A percentile compares a stretch with the other conserved stretches of the same genome.
These are phyloP conservation scores for Varecia variegata DNA, from an alignment of 2,797 vertebrate species.

Conservation along the genomic window DNA sequence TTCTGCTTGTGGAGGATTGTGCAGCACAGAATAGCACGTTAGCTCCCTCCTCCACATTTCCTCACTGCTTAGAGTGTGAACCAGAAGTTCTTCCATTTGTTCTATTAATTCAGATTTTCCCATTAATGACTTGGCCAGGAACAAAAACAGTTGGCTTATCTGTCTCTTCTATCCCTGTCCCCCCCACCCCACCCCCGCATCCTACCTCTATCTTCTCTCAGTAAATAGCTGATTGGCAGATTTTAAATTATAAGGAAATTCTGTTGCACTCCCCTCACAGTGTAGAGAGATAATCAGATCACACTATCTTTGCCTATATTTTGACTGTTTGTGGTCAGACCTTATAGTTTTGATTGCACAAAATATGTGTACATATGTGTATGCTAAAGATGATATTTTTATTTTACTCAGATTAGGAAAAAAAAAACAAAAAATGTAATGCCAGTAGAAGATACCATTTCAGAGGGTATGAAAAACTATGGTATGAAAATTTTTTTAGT, in stretches of 20 bases:
- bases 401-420: not conserved
- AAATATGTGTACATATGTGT: not conserved
- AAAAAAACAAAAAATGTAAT: not conserved
- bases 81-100: not conserved
- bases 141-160: not conserved
- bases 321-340: not conserved
- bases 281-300: not conserved
- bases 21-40: not conserved
- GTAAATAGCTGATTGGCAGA: not conserved
- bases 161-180: not conserved
- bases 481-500: not conserved
- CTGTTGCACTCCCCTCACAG: not conserved
- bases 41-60: not conserved
- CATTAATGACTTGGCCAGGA: not conserved
- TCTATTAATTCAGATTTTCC: not conserved
- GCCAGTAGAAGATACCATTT: not conserved
- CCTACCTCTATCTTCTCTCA: constrained; percentile 17
- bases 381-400: constrained; percentile 6
- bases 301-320: not conserved
- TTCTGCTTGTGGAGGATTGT: not conserved
- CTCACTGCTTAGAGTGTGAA: not conserved
- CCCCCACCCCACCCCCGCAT: too few species aligned
- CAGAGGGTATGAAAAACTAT: not conserved
- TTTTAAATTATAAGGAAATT: not conserved
- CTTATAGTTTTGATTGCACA: not conserved